Conservation (phyloP, 2,888 invertebrate species). For the Caenorhabditis becei region DNA sequence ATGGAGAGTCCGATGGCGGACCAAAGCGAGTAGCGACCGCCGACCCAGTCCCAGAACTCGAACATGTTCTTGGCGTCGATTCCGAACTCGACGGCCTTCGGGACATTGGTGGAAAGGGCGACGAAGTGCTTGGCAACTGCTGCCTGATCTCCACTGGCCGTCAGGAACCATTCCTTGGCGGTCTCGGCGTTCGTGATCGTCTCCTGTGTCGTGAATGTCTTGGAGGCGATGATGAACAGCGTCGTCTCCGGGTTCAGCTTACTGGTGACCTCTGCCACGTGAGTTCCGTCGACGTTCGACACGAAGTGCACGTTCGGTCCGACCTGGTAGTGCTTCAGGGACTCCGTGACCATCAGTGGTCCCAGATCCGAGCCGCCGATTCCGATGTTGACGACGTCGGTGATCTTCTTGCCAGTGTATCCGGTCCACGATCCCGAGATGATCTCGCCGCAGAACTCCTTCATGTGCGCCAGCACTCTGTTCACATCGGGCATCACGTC, state of each 20-base stretch:
- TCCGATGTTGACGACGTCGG: slow-evolving; percentile 98
- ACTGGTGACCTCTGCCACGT: slow-evolving; percentile 93
- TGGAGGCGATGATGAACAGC: slow-evolving; percentile 98
- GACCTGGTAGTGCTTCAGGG: slow-evolving; percentile 90
- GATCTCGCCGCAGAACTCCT: slow-evolving; percentile 88
- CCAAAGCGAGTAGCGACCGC: slow-evolving; percentile 97
- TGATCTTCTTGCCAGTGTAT: slow-evolving; percentile 94
- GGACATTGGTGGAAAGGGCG: slow-evolving; percentile 94
- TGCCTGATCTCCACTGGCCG: slow-evolving; percentile 82
- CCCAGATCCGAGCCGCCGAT: slow-evolving; percentile 98
- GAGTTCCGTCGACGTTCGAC: slow-evolving; percentile 99
- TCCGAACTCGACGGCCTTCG: slow-evolving; percentile 96
- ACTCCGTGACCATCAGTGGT: slow-evolving; percentile 89
- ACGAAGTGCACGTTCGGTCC: slow-evolving; percentile 95
- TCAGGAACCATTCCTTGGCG: slow-evolving; percentile 96
- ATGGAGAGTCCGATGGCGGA: slow-evolving; percentile 99
- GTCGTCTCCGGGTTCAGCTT: slow-evolving; percentile 93
- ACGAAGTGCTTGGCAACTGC: slow-evolving; percentile 96
- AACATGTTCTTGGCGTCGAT: slow-evolving; percentile 98
- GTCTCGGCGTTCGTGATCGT: slow-evolving; percentile 99
- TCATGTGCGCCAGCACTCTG: slow-evolving; percentile 94
- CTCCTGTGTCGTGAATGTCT: slow-evolving; percentile 98
- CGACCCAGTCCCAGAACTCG: slow-evolving; percentile 99
- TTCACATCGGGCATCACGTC: slow-evolving; percentile 96
- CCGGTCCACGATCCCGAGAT: slow-evolving; percentile 86